Evolutionary conservation across 2,113 vertebrate genomes (phyloP), one percentile per base, ranked within the genome.

Genomic region (Neolamprologus brichardi): DNA sequence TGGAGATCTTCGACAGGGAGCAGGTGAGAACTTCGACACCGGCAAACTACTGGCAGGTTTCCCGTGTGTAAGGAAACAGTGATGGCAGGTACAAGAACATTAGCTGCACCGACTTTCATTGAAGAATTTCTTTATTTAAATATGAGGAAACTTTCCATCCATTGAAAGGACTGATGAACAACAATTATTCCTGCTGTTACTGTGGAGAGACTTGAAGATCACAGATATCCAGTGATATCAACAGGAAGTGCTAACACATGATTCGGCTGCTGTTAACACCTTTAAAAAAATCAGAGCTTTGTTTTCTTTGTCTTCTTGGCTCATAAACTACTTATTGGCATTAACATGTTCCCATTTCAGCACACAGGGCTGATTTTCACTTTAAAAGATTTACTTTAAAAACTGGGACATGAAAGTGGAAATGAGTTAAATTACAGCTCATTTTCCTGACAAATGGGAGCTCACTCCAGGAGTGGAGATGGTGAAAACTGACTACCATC

Each of bases 1-100:
- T 97, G 30, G 98, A 98, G 58, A 98, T 98, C 91, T 98, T 98
- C 89, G 97, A 98, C 95, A 97, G 97, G 52, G 98, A 98, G 41
- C 98, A 98, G 96, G 98, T 98, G 79, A 88, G 46, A 75, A 28
- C 67, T 28, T 46, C 0, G 14, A 17, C 14, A 44, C 67, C 5
- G 5, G 20, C 20, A 28, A 17, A 41, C 67, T 72, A 25, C 67
- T 44, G 67, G 39, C 67, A 72, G 39, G 39, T 72, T 44, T 72
- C 7, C 7, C 2, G 4, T 23, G 34, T 39, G 18, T 70, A 39
- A 39, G n/a, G 64, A 72, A 72, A 25, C 13, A 15, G n/a, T 70
- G 64, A 9, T 2, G 5, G 37, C 64, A 25, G 17, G 39, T 70
- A 44, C 64, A 44, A 44, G 39, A 72, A 20, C n/a, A 72, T 72